Conservation (phyloP, 1,140 invertebrate species). For the Drosophila ficusphila region DNA sequence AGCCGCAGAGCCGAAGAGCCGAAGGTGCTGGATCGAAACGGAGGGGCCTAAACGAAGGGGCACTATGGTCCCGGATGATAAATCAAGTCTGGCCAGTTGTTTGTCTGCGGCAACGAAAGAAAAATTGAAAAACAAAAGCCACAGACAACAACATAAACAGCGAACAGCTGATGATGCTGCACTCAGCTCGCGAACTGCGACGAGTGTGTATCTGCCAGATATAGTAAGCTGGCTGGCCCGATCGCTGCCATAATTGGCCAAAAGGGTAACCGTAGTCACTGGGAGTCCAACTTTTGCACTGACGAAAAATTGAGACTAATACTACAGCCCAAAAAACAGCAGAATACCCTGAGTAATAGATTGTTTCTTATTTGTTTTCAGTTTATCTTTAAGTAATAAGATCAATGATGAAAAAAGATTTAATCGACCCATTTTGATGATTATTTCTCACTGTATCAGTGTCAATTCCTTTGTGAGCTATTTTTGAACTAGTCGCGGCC, state of each 20-base stretch:
- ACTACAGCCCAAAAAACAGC: too few relatives aligned
- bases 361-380: not conserved
- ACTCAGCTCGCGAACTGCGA: slow-evolving; percentile 5
- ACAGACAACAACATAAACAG: slow-evolving; percentile 67
- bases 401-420: not conserved
- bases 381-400: not conserved
- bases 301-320: too few relatives aligned
- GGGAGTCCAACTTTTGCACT: slow-evolving; percentile 10
- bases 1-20: not conserved
- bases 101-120: slow-evolving; percentile 39
- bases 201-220: slow-evolving; percentile 60
- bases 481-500: slow-evolving; percentile 52
- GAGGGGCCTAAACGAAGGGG: slow-evolving; percentile 11
- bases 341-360: too few relatives aligned
- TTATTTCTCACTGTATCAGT: slow-evolving; percentile 1
- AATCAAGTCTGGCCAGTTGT: slow-evolving; percentile 73
- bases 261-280: slow-evolving; percentile 39
- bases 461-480: slow-evolving; percentile 51
- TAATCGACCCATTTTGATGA: slow-evolving; percentile 14
- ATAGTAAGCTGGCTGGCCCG: slow-evolving; percentile 39
- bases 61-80: slow-evolving; percentile 40
- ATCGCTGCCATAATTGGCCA: slow-evolving; percentile 56
- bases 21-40: slow-evolving; percentile 17
- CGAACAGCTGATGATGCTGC: slow-evolving; percentile 65
- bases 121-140: slow-evolving; percentile 56